phyloP scores from a whole-genome alignment of 2,797 vertebrate species.

The Bovichtus variegatus region DNA sequence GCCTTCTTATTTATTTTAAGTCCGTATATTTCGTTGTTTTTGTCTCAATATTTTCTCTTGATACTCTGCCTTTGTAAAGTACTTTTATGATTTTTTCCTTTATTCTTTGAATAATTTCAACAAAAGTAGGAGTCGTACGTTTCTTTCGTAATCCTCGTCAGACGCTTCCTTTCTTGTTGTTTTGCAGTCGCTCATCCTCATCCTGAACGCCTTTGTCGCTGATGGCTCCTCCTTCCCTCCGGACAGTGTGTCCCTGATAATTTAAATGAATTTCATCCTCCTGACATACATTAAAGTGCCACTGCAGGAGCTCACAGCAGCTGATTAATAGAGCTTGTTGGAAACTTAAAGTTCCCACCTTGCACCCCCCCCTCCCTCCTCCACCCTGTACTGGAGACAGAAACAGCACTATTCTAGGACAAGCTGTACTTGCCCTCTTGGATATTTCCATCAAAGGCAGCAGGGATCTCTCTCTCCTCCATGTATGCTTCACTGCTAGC shows the following conservation, averaged over 20 bases:
- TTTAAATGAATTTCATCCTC: conserved; percentile 52
- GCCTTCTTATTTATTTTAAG: no score
- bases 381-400: conserved; percentile 7
- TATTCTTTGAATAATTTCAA: no score
- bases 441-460: conserved; percentile 3
- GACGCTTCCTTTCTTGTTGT: background rate
- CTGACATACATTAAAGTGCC: conserved; percentile 54
- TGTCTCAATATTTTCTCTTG: no score
- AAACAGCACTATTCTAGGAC: background rate
- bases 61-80: no score
- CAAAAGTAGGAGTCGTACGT: background rate
- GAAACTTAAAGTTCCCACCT: conserved; percentile 12
- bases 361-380: background rate
- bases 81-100: no score
- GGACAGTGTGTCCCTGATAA: conserved; percentile 34
- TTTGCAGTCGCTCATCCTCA: conserved; percentile 5
- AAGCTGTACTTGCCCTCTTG: background rate
- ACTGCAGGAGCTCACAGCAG: conserved; percentile 15
- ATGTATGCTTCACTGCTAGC: background rate
- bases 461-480: background rate
- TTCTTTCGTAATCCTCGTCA: background rate
- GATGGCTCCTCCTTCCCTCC: conserved; percentile 6
- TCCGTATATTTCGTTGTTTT: no score
- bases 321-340: conserved; percentile 59
- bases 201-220: conserved; percentile 13